Evolutionary conservation across 2,113 vertebrate species (phyloP), one percentile per base, ranked within the genome.

Genomic region (Eretmochelys imbricata): DNA sequence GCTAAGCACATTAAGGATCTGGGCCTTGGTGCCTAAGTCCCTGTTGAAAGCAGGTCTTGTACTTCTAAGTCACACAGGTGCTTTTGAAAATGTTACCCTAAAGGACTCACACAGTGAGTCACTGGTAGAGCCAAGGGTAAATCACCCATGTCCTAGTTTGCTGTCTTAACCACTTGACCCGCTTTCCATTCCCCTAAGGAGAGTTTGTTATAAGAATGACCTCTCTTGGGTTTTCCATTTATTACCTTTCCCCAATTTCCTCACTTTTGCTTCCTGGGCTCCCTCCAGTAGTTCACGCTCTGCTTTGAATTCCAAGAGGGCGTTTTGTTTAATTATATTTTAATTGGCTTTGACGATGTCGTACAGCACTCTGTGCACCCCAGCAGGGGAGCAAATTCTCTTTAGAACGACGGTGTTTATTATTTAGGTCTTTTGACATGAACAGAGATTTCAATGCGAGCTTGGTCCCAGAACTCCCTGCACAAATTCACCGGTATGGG

Each of bases 191-290:
- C 83, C 72, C 16, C 17, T 59, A 29, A 46, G n/a, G 50, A 55
- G 54, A 7, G 22, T 8, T 49, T 65, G 17, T 69, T 31, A 31
- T 38, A 7, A 6, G 24, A 25, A 2, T 6, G 75, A 48, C 1
- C 1, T n/a, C 82, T 38, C 53, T 8, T 17, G 49, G 65, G 75
- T 29, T 59, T 51, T 17, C 2, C 3, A 14, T 35, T 69, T 84
- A 12, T 86, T 13, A 2, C 1, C 57, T 72, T 29, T 48, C 80
- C 50, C 57, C 69, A 25, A 4, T 53, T 88, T 5, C 50, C 38
- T 2, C 25, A 0, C 25, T 25, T 35, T 48, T 22, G 5, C 4
- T 20, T 13, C 42, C 1, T 0, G 29, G 19, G 12, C 54, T 81
- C 13, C 59, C 53, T 42, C 0, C 35, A 50, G 6, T 31, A 11